Evolutionary conservation across 2,113 vertebrate species (phyloP).

Genomic region (Cheirogaleus medius): DNA sequence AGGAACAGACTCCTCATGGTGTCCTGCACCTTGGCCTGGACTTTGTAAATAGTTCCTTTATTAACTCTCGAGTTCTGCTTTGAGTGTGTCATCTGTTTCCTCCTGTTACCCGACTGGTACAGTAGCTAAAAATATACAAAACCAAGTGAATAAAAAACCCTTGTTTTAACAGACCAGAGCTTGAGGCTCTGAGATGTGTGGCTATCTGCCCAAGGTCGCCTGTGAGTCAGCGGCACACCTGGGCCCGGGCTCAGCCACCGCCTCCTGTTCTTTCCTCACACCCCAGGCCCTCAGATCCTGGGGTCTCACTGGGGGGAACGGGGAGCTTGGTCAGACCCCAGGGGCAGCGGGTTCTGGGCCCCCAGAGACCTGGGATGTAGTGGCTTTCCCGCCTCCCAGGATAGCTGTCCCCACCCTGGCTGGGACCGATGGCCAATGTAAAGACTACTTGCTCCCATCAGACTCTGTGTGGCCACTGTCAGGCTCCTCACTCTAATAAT

Average conservation of each 20-base stretch:
- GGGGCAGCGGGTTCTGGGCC: not conserved
- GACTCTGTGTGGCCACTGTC: not conserved
- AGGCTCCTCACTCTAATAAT: not conserved
- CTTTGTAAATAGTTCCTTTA: not conserved
- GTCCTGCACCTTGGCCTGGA: not conserved
- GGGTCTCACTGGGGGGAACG: too few relatives aligned
- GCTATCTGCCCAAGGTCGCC: not conserved
- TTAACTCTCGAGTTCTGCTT: not conserved
- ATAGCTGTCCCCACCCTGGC: not conserved
- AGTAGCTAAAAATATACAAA: not conserved
- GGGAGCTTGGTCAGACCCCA: not conserved
- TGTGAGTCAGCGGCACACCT: fast-evolving
- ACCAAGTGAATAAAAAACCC: not conserved
- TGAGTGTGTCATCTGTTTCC: not conserved
- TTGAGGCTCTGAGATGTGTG: not conserved
- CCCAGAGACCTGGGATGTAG: not conserved
- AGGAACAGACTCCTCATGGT: not conserved
- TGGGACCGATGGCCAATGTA: not conserved
- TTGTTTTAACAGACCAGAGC: not conserved
- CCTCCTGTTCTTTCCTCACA: not conserved
- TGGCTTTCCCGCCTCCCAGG: too few relatives aligned
- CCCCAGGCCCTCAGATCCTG: not conserved
- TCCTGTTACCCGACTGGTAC: not conserved
- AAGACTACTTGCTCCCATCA: not conserved
- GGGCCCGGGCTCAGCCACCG: not conserved